Conservation (phyloP, 2,113 vertebrate genomes). For the Callithrix jacchus region DNA sequence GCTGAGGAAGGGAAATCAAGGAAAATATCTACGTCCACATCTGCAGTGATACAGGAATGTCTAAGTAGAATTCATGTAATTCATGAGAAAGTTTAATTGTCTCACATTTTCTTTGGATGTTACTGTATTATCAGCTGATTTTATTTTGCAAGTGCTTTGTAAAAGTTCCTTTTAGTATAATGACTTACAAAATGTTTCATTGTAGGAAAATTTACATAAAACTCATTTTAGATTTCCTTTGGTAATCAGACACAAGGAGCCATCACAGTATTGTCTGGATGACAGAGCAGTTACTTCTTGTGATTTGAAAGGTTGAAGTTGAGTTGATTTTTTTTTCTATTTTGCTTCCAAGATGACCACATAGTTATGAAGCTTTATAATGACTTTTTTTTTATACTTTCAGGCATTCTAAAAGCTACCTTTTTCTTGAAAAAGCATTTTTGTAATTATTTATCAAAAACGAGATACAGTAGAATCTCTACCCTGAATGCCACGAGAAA, state of each 20-base stretch:
- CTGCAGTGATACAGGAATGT: not conserved
- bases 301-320: constrained; percentile 63
- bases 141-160: constrained; percentile 72
- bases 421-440: constrained; percentile 50
- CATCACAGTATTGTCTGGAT: constrained; percentile 60
- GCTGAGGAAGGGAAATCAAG: constrained; percentile 44
- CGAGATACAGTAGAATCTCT: constrained; percentile 63
- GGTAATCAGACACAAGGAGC: constrained; percentile 66
- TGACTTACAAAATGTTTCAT: constrained; percentile 68
- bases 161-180: constrained; percentile 73
- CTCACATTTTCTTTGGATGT: constrained; percentile 61
- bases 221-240: constrained; percentile 72
- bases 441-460: constrained; percentile 77
- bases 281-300: constrained; percentile 50
- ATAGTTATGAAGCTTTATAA: constrained; percentile 59
- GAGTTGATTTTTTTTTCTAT: constrained; percentile 50
- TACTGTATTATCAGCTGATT: constrained; percentile 58
- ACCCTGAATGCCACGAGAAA: constrained; percentile 56
- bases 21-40: not conserved
- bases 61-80: constrained; percentile 9
- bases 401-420: constrained; percentile 54
- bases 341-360: constrained; percentile 67
- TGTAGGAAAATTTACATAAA: constrained; percentile 73
- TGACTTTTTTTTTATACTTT: constrained; percentile 9
- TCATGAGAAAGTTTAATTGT: constrained; percentile 66